Conservation (phyloP, 2,797 vertebrate genomes). For the Brachymystax lenok region DNA sequence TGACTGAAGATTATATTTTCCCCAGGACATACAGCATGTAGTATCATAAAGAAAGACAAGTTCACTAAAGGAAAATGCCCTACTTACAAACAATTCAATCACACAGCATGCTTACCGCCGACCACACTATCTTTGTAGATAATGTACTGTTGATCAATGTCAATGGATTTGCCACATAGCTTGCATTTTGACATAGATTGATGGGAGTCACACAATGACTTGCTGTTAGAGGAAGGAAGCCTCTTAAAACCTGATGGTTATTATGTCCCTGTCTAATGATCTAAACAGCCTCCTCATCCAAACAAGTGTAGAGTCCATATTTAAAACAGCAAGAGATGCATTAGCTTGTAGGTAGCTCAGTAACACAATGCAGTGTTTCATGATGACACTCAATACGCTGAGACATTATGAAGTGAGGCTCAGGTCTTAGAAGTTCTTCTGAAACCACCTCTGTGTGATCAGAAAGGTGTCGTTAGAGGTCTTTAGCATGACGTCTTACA, state of each 20-base stretch:
- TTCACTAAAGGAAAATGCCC: constrained; percentile 47
- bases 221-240: neutral
- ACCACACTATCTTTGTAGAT: constrained; percentile 36
- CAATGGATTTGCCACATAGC: neutral
- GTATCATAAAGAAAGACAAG: constrained; percentile 20
- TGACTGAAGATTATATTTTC: constrained; percentile 50
- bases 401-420: constrained; percentile 12
- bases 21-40: constrained; percentile 27
- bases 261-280: neutral
- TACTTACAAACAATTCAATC: constrained; percentile 39
- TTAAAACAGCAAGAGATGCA: neutral
- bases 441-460: constrained; percentile 23
- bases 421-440: neutral
- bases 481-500: neutral
- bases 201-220: neutral
- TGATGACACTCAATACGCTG: neutral
- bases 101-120: constrained; percentile 19
- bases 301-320: neutral
- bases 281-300: neutral
- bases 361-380: neutral
- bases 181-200: neutral
- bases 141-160: neutral
- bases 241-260: neutral
- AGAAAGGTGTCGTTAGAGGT: neutral
- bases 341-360: neutral